phyloP scores from a whole-genome alignment of 2,113 vertebrate genomes.

The Poicephalus gulielmi region DNA sequence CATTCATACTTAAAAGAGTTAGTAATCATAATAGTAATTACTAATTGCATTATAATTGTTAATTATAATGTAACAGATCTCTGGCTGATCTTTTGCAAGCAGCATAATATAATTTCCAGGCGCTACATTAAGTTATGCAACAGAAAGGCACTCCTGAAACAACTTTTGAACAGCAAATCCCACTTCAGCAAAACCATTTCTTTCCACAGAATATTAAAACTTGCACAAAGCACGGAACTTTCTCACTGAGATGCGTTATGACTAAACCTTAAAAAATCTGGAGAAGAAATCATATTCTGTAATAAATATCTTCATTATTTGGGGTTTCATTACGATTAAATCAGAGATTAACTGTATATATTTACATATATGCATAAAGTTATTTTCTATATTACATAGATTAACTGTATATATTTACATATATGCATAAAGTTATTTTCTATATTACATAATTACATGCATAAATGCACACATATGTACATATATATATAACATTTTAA shows the following conservation, averaged over 20 bases:
- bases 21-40: background rate
- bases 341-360: background rate
- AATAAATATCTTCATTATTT: background rate
- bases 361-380: background rate
- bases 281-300: background rate
- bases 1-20: background rate
- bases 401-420: background rate
- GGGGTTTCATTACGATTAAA: background rate
- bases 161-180: background rate
- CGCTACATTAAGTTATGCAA: background rate
- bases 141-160: background rate
- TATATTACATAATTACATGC: background rate
- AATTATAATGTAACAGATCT: background rate
- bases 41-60: constrained; percentile 15
- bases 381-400: background rate
- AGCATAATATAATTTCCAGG: background rate
- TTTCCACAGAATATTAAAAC: background rate
- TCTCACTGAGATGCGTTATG: background rate
- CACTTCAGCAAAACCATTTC: background rate
- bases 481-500: background rate
- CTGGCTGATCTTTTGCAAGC: background rate
- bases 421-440: background rate
- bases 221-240: background rate
- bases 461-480: background rate
- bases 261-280: background rate